These are phyloP conservation scores for Mungos mungo DNA, from an alignment of 2,113 vertebrate species.

Conservation along the genomic window DNA sequence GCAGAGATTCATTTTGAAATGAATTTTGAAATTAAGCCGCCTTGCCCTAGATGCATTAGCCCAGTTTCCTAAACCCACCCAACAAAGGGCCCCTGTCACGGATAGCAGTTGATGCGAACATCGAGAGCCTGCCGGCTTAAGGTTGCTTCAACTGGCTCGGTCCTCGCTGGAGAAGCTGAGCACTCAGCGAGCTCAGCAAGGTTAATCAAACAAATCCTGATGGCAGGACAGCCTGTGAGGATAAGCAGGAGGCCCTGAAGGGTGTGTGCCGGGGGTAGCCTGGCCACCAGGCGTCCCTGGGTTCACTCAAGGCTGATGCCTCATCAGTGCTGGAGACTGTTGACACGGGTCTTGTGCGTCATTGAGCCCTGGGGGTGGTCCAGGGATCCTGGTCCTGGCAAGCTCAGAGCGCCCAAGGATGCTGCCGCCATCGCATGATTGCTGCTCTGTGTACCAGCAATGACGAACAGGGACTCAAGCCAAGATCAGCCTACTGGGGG, in stretches of 20 bases:
- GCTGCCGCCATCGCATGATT: not conserved
- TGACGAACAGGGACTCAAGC: not conserved
- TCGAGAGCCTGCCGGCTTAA: not conserved
- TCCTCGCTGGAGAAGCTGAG: not conserved
- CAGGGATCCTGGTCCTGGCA: not conserved
- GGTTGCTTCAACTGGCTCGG: not conserved
- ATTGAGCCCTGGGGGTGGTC: not conserved
- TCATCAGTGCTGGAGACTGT: not conserved
- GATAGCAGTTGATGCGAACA: too few relatives aligned
- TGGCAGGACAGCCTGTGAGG: not conserved
- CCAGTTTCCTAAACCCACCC: not conserved
- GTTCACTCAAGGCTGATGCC: rapidly evolving
- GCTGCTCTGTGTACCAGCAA: not conserved
- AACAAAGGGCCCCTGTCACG: rapidly evolving
- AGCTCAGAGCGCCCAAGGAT: not conserved
- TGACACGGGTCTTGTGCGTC: not conserved
- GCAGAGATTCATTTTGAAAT: not conserved
- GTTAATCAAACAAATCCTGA: not conserved
- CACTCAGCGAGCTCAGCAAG: rapidly evolving
- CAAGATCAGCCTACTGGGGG: constrained; percentile 2
- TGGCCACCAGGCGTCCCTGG: not conserved
- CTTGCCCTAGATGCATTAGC: not conserved
- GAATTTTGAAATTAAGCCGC: not conserved
- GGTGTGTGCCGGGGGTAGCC: not conserved
- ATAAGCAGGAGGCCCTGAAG: not conserved